These are phyloP conservation scores for Lineus longissimus DNA, from an alignment of 1,140 invertebrate species.

Conservation along the genomic window DNA sequence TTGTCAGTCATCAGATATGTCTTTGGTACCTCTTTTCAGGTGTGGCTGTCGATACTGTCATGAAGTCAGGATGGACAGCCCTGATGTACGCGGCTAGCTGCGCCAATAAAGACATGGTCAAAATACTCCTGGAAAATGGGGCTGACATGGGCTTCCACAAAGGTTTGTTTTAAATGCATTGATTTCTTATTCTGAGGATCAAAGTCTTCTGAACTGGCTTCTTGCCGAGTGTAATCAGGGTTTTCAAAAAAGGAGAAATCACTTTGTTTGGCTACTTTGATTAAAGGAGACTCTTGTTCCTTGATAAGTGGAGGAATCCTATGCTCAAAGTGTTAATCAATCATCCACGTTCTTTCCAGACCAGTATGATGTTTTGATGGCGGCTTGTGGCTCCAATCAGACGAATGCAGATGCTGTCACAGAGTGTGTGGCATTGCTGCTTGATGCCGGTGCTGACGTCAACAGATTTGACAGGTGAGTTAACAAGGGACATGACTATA, in stretches of 20 bases:
- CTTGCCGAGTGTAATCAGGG: too few species aligned
- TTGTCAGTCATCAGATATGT: too few species aligned
- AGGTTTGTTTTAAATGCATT: conserved; percentile 34
- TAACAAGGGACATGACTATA: too few species aligned
- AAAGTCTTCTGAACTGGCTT: neutral
- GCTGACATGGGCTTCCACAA: conserved; percentile 55
- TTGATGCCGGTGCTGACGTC: conserved; percentile 52
- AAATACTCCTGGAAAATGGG: conserved; percentile 50
- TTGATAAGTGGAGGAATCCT: too few species aligned
- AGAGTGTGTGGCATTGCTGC: conserved; percentile 51
- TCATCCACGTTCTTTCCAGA: conserved; percentile 41
- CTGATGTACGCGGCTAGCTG: conserved; percentile 57
- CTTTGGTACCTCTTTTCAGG: conserved; percentile 27
- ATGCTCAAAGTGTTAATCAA: too few species aligned
- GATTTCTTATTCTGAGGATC: neutral
- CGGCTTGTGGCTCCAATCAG: conserved; percentile 52
- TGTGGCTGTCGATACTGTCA: conserved; percentile 44
- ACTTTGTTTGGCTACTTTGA: too few species aligned
- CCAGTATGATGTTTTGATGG: conserved; percentile 58
- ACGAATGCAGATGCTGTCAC: conserved; percentile 43
- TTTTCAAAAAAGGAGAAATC: too few species aligned
- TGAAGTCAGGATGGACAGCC: conserved; percentile 55
- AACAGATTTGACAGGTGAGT: conserved; percentile 55
- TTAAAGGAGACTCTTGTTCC: too few species aligned
- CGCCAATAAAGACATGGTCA: conserved; percentile 48